These are phyloP conservation scores for Drosophila algonquin DNA, from an alignment of 2,888 invertebrate species.

Conservation along the genomic window DNA sequence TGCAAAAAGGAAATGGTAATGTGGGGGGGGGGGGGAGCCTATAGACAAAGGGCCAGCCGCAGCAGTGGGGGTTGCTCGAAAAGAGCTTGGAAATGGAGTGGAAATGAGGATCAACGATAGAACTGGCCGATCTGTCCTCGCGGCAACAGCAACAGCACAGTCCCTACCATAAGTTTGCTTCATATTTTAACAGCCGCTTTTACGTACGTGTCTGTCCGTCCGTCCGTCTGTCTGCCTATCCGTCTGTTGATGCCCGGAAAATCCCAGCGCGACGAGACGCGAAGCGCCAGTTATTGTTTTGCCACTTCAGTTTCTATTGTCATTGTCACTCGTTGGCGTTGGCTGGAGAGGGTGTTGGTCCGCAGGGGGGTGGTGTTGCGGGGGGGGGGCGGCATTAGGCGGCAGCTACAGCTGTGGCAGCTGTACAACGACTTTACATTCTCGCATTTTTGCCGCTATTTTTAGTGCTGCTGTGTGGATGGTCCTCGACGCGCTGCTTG, in stretches of 20 bases:
- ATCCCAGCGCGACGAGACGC: slow-evolving; percentile 66
- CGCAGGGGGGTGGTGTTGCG: background rate
- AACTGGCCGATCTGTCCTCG: slow-evolving; percentile 32
- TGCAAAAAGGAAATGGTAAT: slow-evolving; percentile 67
- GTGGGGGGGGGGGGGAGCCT: slow-evolving; percentile 42
- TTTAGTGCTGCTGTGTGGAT: slow-evolving; percentile 20
- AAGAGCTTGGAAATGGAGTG: background rate
- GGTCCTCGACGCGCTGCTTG: slow-evolving; percentile 49
- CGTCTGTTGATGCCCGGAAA: slow-evolving; percentile 64
- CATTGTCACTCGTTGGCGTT: slow-evolving; percentile 63
- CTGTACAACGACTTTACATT: slow-evolving; percentile 65
- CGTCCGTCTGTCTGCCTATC: too few species aligned
- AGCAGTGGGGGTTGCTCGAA: slow-evolving; percentile 31
- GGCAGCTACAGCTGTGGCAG: slow-evolving; percentile 36
- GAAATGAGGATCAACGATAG: too few species aligned
- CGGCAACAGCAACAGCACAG: background rate
- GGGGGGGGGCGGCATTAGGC: background rate
- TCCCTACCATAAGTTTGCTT: slow-evolving; percentile 43
- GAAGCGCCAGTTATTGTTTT: slow-evolving; percentile 78
- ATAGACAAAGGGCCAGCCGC: slow-evolving; percentile 46
- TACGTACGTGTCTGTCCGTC: slow-evolving; percentile 21
- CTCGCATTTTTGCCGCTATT: slow-evolving; percentile 39
- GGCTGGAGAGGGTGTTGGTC: slow-evolving; percentile 19
- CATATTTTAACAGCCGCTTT: slow-evolving; percentile 29
- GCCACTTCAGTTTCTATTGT: slow-evolving; percentile 79